These are phyloP conservation scores for Xiphydria camelus DNA, from an alignment of 2,888 invertebrate genomes.

Conservation along the genomic window DNA sequence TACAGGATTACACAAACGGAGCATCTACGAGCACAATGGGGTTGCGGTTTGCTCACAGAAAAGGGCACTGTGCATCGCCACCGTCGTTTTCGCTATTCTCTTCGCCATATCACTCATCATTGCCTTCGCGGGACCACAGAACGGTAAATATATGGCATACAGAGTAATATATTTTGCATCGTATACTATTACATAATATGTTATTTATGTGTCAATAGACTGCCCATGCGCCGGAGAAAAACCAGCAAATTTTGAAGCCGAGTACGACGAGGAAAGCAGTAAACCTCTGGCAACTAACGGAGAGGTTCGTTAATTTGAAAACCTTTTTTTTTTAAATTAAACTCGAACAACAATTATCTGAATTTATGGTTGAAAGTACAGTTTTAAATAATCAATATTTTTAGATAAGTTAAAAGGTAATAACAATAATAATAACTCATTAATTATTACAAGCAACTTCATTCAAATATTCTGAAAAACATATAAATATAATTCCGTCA, in stretches of 20 bases:
- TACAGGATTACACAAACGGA: conserved; percentile 67
- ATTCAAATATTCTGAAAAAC: no score
- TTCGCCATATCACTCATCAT: conserved; percentile 84
- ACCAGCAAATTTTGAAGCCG: conserved; percentile 65
- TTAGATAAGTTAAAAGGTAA: no score
- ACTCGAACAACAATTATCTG: no score
- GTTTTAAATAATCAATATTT: no score
- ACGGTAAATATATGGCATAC: no score
- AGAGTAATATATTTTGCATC: no score
- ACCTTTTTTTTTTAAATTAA: no score
- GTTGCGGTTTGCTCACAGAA: conserved; percentile 88
- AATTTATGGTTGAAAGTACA: no score
- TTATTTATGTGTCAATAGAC: conserved; percentile 56
- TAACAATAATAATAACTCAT: no score
- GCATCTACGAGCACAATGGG: conserved; percentile 73
- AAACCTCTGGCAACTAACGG: conserved; percentile 75
- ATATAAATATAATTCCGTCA: no score
- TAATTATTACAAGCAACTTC: no score
- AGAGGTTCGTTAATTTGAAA: conserved; percentile 36
- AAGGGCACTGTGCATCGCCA: conserved; percentile 80
- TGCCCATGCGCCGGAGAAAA: conserved; percentile 72
- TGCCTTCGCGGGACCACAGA: conserved; percentile 87
- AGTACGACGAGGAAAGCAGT: conserved; percentile 67
- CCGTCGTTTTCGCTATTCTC: conserved; percentile 77
- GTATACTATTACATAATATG: no score